Conservation (phyloP, 1,140 invertebrate species). For the Brachionus manjavacas region DNA sequence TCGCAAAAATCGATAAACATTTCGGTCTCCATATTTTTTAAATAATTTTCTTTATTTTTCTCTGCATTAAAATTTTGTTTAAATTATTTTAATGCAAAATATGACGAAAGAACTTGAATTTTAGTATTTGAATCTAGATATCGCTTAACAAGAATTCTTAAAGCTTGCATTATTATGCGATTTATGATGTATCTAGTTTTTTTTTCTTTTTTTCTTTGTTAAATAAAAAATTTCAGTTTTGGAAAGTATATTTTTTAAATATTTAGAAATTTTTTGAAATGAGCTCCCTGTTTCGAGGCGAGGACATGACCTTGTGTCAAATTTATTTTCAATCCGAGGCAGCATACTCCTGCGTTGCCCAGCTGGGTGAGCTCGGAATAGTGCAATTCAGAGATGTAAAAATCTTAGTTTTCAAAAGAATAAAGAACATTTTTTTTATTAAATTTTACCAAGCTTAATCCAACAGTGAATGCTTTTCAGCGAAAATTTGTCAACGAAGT, state of each 20-base stretch:
- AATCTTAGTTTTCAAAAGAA: not conserved
- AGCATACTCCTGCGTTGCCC: conserved; percentile 55
- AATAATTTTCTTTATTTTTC: not conserved
- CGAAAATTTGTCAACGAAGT: conserved; percentile 62
- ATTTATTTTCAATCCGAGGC: conserved; percentile 57
- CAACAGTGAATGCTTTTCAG: conserved; percentile 60
- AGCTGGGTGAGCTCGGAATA: conserved; percentile 57
- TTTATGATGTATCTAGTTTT: conserved; percentile 18
- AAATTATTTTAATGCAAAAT: not conserved
- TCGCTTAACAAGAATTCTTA: not conserved
- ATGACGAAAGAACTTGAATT: conserved; percentile 1
- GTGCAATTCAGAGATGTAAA: conserved; percentile 58
- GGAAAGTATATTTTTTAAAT: not conserved
- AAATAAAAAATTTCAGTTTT: not conserved
- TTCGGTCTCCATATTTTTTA: not conserved
- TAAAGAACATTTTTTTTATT: not conserved
- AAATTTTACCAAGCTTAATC: conserved; percentile 43
- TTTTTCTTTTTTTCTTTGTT: not conserved
- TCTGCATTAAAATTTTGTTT: not conserved
- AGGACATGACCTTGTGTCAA: conserved; percentile 60
- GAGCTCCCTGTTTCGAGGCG: conserved; percentile 58
- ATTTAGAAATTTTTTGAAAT: conserved; percentile 46
- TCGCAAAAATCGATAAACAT: conserved; percentile 11
- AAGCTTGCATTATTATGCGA: not conserved
- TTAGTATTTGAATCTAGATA: not conserved